phyloP scores from a whole-genome alignment of 2,888 invertebrate species.

The Entomobrya multifasciata region DNA sequence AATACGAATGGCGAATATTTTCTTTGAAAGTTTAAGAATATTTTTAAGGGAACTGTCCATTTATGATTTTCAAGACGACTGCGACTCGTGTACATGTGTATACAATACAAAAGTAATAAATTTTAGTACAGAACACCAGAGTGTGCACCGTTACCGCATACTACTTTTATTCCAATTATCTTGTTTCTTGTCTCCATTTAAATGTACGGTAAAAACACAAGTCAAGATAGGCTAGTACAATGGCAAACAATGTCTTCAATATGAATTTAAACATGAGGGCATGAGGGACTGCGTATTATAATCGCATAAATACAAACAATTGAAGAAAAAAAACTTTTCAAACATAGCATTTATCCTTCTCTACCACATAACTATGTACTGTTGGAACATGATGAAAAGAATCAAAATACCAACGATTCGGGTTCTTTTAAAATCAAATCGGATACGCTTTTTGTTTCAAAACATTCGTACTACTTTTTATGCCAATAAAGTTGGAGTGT shows the following conservation, averaged over 20 bases:
- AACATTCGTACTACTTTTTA: slow-evolving; percentile 36
- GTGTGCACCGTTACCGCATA: slow-evolving; percentile 54
- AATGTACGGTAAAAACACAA: slow-evolving; percentile 33
- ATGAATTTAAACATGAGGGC: too few relatives aligned
- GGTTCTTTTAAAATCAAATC: slow-evolving; percentile 23
- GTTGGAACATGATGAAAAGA: slow-evolving; percentile 21
- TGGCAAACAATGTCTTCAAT: too few relatives aligned
- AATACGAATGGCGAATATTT: slow-evolving; percentile 48
- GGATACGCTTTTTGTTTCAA: slow-evolving; percentile 13
- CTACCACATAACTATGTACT: neutral
- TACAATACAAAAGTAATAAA: neutral
- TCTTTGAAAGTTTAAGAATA: slow-evolving; percentile 36
- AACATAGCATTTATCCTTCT: neutral
- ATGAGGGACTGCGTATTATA: neutral
- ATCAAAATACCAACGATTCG: neutral
- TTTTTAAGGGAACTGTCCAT: slow-evolving; percentile 40
- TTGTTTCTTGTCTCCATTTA: too few relatives aligned
- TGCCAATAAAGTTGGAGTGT: neutral
- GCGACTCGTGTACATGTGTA: neutral
- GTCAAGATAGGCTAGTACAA: too few relatives aligned
- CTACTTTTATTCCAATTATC: slow-evolving; percentile 42
- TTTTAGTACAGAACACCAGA: slow-evolving; percentile 41
- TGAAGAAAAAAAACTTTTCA: neutral
- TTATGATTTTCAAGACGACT: slow-evolving; percentile 15
- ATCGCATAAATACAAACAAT: neutral